A percentile compares a stretch with the other conserved stretches of the same genome.
Evolutionary conservation across 23 tunicate genomes (phyloP).

Genomic region (Clavelina lepadiformis): DNA sequence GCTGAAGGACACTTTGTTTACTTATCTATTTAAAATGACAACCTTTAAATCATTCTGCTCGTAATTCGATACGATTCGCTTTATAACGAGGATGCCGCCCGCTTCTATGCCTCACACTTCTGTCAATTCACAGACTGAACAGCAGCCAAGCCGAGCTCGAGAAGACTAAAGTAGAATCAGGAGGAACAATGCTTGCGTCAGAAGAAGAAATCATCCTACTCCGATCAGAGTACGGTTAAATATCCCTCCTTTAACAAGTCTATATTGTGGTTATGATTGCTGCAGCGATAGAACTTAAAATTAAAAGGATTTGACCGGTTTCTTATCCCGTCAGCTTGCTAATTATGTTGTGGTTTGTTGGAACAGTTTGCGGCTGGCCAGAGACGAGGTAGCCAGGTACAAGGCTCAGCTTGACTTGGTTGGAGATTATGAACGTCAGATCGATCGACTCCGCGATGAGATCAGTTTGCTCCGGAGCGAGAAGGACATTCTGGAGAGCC

Average conservation of each 20-base stretch:
- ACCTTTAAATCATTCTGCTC: too few species aligned
- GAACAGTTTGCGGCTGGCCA: slow-evolving; percentile 74
- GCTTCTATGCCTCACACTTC: neutral
- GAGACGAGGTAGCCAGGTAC: slow-evolving; percentile 77
- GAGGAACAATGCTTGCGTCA: slow-evolving; percentile 68
- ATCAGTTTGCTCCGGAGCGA: slow-evolving; percentile 59
- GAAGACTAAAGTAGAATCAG: slow-evolving; percentile 89
- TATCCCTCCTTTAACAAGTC: too few species aligned
- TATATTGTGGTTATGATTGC: too few species aligned
- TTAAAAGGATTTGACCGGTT: too few species aligned
- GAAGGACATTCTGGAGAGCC: slow-evolving; percentile 57
- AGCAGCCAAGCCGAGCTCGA: slow-evolving; percentile 93
- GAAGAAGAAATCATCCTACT: slow-evolving; percentile 74
- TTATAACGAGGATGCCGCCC: neutral
- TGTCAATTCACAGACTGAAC: slow-evolving; percentile 69
- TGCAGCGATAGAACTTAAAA: too few species aligned
- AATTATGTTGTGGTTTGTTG: too few species aligned
- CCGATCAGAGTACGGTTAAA: slow-evolving; percentile 10
- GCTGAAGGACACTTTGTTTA: slow-evolving; percentile 7
- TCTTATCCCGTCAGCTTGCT: too few species aligned
- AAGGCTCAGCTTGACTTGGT: slow-evolving; percentile 54
- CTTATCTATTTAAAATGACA: too few species aligned
- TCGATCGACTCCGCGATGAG: slow-evolving; percentile 61
- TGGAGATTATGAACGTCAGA: slow-evolving; percentile 88
- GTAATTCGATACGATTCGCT: too few species aligned